Base-by-base conservation (phyloP, 2,113 vertebrate genomes). In the Vireo altiloquus region DNA sequence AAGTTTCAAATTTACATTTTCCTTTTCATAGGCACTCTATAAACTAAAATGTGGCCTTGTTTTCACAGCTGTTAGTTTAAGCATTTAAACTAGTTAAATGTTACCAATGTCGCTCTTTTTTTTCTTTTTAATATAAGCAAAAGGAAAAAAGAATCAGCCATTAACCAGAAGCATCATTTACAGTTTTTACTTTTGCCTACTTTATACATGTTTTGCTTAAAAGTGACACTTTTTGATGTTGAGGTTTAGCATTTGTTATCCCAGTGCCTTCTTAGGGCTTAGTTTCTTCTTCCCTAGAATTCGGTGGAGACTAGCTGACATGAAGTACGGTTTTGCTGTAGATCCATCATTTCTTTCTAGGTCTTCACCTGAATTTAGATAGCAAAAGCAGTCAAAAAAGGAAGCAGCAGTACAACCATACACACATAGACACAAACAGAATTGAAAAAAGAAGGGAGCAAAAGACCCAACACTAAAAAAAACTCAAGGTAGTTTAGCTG, bases 261-360 rank as follows among this genome's bases (percentile, higher is more conserved):
- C 98, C 82, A 97, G 54, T 71, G 97, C 95, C 80, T 98, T 97
- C 97, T 98, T 98, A 87, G 98, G 94, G 77, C 97, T 97, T 81
- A 98, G 98, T 60, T 98, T 98, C 94, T 98, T 98, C 98, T 98
- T 99, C 90, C 98, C 98, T 87, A 99, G 98, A 97, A 99, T 99
- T 93, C 98, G 97, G 91, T 99, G 99, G 84, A 99, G 98, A 85
- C 98, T 98, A 35, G 99, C 98, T 93, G 99, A 98, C 98, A 99
- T 98, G 98, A 98, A 99, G 98, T 99, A 99, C 63, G 99, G 99
- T 96, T 98, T 99, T 97, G 98, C 98, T 87, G 98, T 96, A 82
- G 99, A 99, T 90, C 99, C 99, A 22, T 99, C 99, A 57, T 99
- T 99, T 96, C 99, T 98, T 98, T 99, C 99, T 92, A 99, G 97